Evolutionary conservation across 2,113 vertebrate genomes (phyloP).

Genomic region (Tichodroma muraria): DNA sequence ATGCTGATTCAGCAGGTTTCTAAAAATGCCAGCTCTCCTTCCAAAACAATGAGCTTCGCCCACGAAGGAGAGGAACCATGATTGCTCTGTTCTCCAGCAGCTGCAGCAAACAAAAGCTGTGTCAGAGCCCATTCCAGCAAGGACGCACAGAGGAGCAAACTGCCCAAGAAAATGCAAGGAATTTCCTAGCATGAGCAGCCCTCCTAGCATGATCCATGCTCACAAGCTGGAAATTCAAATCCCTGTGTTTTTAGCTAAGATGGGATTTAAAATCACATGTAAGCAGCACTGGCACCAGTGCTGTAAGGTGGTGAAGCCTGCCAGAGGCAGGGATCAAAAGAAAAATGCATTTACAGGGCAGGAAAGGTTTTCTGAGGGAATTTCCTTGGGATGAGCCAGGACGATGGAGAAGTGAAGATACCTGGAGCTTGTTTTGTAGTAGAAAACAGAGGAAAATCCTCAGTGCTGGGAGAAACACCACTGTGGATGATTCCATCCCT

Average conservation of each 20-base stretch:
- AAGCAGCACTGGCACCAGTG: not conserved
- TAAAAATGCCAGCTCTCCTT: not conserved
- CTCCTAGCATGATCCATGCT: not conserved
- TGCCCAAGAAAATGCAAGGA: slow-evolving; percentile 29
- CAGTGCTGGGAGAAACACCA: not conserved
- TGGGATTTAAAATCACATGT: not conserved
- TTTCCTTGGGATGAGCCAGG: not conserved
- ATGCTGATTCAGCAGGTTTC: not conserved
- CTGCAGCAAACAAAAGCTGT: not conserved
- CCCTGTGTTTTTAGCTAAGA: not conserved
- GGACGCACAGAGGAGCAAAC: not conserved
- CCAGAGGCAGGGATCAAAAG: not conserved
- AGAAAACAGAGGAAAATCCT: not conserved
- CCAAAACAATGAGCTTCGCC: not conserved
- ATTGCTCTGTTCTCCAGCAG: slow-evolving; percentile 1
- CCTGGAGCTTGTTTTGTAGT: not conserved
- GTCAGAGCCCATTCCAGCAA: not conserved
- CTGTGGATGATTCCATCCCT: not conserved
- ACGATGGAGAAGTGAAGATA: not conserved
- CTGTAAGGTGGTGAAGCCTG: not conserved
- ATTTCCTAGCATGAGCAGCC: slow-evolving; percentile 31
- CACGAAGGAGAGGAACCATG: not conserved
- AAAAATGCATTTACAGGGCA: not conserved
- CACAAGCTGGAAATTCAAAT: not conserved
- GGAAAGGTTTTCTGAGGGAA: not conserved